These are phyloP conservation scores for Todus mexicanus DNA, from an alignment of 2,797 vertebrate genomes.

Conservation along the genomic window DNA sequence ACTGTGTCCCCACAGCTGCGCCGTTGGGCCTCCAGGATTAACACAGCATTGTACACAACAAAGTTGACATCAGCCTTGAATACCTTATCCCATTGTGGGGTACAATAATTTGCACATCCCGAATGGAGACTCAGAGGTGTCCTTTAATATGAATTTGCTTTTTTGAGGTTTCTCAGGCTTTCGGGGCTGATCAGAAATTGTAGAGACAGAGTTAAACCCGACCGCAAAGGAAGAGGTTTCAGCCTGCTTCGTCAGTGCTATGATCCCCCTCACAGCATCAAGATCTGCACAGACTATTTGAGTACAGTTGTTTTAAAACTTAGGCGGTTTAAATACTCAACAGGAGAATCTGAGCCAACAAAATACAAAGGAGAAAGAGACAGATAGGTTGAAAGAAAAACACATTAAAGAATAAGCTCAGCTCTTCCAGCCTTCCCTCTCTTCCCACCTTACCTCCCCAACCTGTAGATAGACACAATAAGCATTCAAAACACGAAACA, in stretches of 20 bases:
- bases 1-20: background rate
- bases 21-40: background rate
- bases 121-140: background rate
- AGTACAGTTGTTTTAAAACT: background rate
- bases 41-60: too few relatives aligned
- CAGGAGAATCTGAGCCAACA: background rate
- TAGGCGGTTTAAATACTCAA: background rate
- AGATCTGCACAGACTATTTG: background rate
- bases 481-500: too few relatives aligned
- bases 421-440: too few relatives aligned
- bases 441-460: too few relatives aligned
- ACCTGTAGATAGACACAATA: too few relatives aligned
- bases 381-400: too few relatives aligned
- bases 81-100: background rate
- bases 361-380: background rate
- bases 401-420: too few relatives aligned
- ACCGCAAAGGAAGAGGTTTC: background rate
- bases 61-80: too few relatives aligned
- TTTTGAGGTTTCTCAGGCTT: background rate
- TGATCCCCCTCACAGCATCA: background rate
- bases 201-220: background rate
- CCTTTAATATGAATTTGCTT: background rate
- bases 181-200: background rate
- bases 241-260: background rate
- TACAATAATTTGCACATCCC: background rate